Conservation (phyloP, 2,797 vertebrate species). For the Gallinago stenura region DNA sequence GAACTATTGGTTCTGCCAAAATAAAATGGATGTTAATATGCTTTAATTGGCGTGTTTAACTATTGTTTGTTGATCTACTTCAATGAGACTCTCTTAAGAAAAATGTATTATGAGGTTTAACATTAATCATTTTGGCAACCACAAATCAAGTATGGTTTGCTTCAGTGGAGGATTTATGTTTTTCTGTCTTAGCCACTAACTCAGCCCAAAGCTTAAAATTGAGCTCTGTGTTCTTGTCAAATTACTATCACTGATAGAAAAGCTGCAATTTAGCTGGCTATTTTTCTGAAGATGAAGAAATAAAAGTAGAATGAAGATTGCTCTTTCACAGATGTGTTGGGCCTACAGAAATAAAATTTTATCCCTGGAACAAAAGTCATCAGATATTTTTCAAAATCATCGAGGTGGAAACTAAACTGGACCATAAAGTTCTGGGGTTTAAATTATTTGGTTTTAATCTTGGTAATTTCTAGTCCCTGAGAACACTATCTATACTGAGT, state of each 20-base stretch:
- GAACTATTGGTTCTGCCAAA: background rate
- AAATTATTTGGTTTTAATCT: rapidly evolving
- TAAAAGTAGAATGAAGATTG: background rate
- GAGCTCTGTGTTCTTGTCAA: background rate
- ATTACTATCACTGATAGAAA: background rate
- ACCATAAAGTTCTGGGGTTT: background rate
- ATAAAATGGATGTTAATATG: conserved; percentile 17
- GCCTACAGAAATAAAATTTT: background rate
- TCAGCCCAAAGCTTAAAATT: background rate
- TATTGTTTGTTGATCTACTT: background rate
- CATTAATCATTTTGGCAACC: conserved; percentile 8
- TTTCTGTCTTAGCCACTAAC: background rate
- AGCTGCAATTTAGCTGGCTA: background rate
- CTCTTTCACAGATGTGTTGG: background rate
- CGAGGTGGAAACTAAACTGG: background rate
- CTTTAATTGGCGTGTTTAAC: conserved; percentile 28
- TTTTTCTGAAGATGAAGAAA: conserved; percentile 15
- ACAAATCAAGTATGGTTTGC: background rate
- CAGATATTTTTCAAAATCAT: background rate
- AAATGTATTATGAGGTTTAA: background rate
- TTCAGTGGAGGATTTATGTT: background rate
- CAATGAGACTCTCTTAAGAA: conserved; percentile 13
- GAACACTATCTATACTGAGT: background rate
- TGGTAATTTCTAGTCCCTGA: background rate
- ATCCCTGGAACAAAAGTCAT: background rate